A percentile compares a stretch with the other conserved stretches of the same genome.
Conservation (phyloP, 2,888 invertebrate species). For the Drosophila macrospina region DNA sequence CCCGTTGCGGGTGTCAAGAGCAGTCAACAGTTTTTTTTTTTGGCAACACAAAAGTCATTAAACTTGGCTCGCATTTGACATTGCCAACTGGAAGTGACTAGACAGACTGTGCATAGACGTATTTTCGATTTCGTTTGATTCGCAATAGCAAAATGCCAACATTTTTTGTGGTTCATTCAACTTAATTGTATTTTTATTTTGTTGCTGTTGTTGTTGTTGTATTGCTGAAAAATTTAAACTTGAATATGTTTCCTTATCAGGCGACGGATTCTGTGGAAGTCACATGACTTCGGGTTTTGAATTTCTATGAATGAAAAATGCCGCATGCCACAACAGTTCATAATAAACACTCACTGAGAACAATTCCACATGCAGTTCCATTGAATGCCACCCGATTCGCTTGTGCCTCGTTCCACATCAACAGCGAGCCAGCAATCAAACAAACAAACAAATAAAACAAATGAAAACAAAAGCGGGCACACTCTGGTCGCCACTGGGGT, state of each 20-base stretch:
- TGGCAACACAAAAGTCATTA: conserved; percentile 61
- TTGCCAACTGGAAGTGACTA: conserved; percentile 65
- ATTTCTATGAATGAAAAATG: conserved; percentile 71
- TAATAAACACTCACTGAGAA: conserved; percentile 30
- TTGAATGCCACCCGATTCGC: conserved; percentile 70
- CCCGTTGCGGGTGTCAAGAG: conserved; percentile 71
- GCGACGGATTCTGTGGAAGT: conserved; percentile 44
- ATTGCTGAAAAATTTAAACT: conserved; percentile 26
- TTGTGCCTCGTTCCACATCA: conserved; percentile 41
- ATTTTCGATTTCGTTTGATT: conserved; percentile 49
- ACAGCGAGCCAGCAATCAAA: conserved; percentile 13
- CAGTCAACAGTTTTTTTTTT: conserved; percentile 59
- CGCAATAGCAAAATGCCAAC: conserved; percentile 36
- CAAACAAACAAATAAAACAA: conserved; percentile 17
- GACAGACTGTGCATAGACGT: conserved; percentile 32
- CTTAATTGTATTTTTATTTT: conserved; percentile 40
- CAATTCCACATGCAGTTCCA: conserved; percentile 57
- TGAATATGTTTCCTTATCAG: conserved; percentile 59
- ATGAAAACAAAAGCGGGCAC: conserved; percentile 26
- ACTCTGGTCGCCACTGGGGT: conserved; percentile 48
- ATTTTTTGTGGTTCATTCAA: conserved; percentile 64
- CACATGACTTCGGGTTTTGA: conserved; percentile 46
- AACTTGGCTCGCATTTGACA: conserved; percentile 76
- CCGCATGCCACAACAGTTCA: conserved; percentile 56
- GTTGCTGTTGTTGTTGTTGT: background rate